Evolutionary conservation across 92 coral and sea anemone species (phyloP).

Genomic region (Phenganax marumi): DNA sequence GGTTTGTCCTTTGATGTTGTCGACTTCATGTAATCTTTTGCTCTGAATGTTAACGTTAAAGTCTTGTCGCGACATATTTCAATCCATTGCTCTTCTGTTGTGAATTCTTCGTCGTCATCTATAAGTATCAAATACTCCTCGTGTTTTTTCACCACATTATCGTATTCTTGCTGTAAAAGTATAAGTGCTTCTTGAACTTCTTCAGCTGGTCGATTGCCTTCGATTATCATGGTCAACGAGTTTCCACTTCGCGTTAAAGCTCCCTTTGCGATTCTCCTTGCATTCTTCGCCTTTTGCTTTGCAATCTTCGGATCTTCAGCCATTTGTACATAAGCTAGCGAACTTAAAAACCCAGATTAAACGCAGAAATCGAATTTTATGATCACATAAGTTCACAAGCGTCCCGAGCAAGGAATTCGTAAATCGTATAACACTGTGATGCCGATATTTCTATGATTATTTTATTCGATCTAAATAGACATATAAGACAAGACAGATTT

Average conservation of each 20-base stretch:
- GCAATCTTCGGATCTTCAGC: not conserved
- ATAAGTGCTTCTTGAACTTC: slow-evolving; percentile 56
- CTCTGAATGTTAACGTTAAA: slow-evolving; percentile 33
- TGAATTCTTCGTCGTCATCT: slow-evolving; percentile 52
- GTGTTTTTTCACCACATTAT: slow-evolving; percentile 43
- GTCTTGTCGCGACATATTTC: slow-evolving; percentile 43
- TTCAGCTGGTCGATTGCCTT: slow-evolving; percentile 50
- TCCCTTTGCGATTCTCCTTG: slow-evolving; percentile 50
- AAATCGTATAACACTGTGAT: not conserved
- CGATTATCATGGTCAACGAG: slow-evolving; percentile 23
- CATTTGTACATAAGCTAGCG: too few relatives aligned
- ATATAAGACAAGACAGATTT: too few relatives aligned
- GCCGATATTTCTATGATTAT: not conserved
- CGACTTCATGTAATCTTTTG: slow-evolving; percentile 16
- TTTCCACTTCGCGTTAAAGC: slow-evolving; percentile 55
- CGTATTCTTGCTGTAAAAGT: slow-evolving; percentile 38
- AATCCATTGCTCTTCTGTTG: slow-evolving; percentile 48
- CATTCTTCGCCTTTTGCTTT: slow-evolving; percentile 9
- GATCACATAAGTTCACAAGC: not conserved
- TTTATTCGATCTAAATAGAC: slow-evolving; percentile 10
- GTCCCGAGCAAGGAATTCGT: not conserved
- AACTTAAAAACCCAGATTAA: not conserved
- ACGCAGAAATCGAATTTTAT: slow-evolving; percentile 8
- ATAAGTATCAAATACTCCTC: slow-evolving; percentile 42
- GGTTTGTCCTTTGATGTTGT: not conserved